Base-by-base conservation (phyloP, 30 jellyfish, hydroid and myxozoan genomes). In the Hydra vulgaris region DNA sequence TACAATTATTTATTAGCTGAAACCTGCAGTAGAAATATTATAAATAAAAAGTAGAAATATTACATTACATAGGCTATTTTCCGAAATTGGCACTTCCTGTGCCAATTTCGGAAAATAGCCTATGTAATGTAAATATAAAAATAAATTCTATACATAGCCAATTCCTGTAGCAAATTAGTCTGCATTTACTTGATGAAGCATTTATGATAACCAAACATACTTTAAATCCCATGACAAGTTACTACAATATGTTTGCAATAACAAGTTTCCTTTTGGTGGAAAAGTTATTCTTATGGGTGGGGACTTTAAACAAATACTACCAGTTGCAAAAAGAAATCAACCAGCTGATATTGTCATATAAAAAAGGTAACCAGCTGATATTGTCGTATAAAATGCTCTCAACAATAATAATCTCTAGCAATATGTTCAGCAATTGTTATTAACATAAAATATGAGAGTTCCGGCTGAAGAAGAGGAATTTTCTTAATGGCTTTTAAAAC, bases 271-370 rank as follows among this genome's bases (percentile, higher is more conserved):
- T 27, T 72, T 87, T 76, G 89, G 95, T 17, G 95, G 95, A 0
- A 80, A 72, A 25, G 21, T 79, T 19, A 24, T 74, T 56, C 89
- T 87, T n/a, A 72, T 56, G 53, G 92, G 94, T 25, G 91, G 90
- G 23, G 95, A 87, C 70, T 87, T 87, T 53, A 77, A 95, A 7
- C 95, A 87, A 71, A 56, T 69, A 18, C 76, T 73, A n/a, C 95
- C 95, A 22, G 95, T 76, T 19, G 95, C 82, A 23, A 54, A 22
- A 26, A 86, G 85, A n/a, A n/a, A 25, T 18, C 82, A 76, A 21
- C 77, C 74, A 73, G 76, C 95, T 15, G 88, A 81, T 40, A 56
- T 75, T 19, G 73, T 86, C 17, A 67, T 3, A n/a, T n/a, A 22
- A 26, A 86, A 79, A n/a, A n/a, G 54, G 19, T 73, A 76, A 21